A percentile compares a stretch with the other conserved stretches of the same genome.
These are phyloP conservation scores for Leptodirus hochenwartii DNA, from an alignment of 2,888 invertebrate species.

Conservation along the genomic window DNA sequence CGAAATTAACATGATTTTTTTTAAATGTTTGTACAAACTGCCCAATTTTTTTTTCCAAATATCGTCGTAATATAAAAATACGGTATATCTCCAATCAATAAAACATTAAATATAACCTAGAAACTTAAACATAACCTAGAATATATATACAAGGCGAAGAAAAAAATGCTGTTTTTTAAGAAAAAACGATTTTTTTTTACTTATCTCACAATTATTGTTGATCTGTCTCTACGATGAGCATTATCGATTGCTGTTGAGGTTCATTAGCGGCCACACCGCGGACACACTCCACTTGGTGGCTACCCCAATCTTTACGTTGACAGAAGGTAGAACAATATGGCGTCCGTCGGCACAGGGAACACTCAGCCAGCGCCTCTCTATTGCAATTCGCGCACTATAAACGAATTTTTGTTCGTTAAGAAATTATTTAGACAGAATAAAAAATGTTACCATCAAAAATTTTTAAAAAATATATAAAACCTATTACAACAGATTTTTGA, in stretches of 20 bases:
- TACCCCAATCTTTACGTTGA: conserved; percentile 78
- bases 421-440: conserved; percentile 5
- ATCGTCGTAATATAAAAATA: too few relatives aligned
- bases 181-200: too few relatives aligned
- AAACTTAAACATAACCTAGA: too few relatives aligned
- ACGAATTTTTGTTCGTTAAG: conserved; percentile 5
- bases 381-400: conserved; percentile 77
- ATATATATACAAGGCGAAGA: too few relatives aligned
- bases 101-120: too few relatives aligned
- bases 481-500: background rate
- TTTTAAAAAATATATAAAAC: conserved; percentile 3
- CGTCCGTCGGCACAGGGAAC: conserved; percentile 68
- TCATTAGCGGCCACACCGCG: conserved; percentile 40
- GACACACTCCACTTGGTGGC: conserved; percentile 72
- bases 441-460: conserved; percentile 2
- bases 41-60: too few relatives aligned
- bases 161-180: conserved; percentile 5
- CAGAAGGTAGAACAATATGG: conserved; percentile 83
- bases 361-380: conserved; percentile 71
- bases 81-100: too few relatives aligned
- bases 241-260: conserved; percentile 52
- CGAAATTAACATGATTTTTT: too few relatives aligned
- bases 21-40: too few relatives aligned
- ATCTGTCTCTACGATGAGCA: conserved; percentile 65
- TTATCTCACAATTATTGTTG: conserved; percentile 32